Percentiles rank a stretch among this genome's conserved stretches.
Conservation (phyloP, 2,113 vertebrate species). For the Boulengeromyrus knoepffleri region DNA sequence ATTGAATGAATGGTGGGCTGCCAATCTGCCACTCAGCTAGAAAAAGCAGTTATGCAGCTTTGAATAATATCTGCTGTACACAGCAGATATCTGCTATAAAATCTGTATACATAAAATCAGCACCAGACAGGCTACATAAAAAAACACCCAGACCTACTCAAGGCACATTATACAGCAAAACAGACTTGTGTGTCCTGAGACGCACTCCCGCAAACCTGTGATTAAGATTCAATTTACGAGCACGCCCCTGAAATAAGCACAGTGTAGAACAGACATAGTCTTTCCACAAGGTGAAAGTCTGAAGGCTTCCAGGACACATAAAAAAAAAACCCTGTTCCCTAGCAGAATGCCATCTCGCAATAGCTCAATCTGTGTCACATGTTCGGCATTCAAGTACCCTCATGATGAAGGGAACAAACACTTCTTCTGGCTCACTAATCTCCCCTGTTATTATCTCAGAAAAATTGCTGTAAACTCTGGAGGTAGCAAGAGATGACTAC, state of each 20-base stretch:
- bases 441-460: neutral
- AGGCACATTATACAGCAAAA: conserved; percentile 44
- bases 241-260: conserved; percentile 20
- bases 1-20: neutral
- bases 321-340: neutral
- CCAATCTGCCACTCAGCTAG: neutral
- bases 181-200: conserved; percentile 38
- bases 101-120: neutral
- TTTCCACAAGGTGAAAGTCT: conserved; percentile 3
- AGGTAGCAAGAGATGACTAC: neutral
- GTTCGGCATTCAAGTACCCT: neutral
- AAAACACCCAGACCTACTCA: conserved; percentile 39
- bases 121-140: conserved; percentile 1
- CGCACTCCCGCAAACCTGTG: conserved; percentile 44
- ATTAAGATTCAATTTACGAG: conserved; percentile 29
- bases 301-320: neutral
- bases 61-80: neutral
- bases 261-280: conserved; percentile 3
- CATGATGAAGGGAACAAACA: neutral
- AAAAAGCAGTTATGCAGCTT: neutral
- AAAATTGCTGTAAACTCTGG: neutral
- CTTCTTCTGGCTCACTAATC: neutral
- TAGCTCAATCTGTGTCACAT: neutral
- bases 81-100: neutral
- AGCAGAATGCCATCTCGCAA: neutral